Evolutionary conservation across 2,113 vertebrate genomes (phyloP).

Genomic region (Merops nubicus): DNA sequence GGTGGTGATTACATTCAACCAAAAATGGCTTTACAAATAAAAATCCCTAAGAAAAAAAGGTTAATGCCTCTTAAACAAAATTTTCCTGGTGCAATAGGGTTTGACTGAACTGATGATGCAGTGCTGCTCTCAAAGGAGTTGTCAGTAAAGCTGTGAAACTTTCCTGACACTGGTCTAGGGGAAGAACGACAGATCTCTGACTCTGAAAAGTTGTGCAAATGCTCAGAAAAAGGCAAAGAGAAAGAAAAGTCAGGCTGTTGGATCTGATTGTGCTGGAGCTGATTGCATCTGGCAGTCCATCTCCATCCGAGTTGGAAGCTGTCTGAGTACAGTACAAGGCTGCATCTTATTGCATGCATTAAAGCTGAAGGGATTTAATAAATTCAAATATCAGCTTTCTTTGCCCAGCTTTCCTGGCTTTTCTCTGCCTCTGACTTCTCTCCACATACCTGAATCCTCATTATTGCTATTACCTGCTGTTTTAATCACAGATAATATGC

Average conservation of each 20-base stretch:
- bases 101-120: not conserved
- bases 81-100: not conserved
- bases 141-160: not conserved
- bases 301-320: not conserved
- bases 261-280: not conserved
- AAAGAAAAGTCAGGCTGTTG: not conserved
- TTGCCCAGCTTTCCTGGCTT: not conserved
- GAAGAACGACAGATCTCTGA: not conserved
- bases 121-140: not conserved
- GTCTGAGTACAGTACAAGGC: not conserved
- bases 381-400: not conserved
- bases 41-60: not conserved
- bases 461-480: not conserved
- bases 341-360: not conserved
- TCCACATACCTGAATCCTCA: not conserved
- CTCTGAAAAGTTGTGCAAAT: not conserved
- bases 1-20: not conserved
- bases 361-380: not conserved
- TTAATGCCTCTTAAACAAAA: not conserved
- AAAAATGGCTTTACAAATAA: not conserved
- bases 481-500: not conserved
- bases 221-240: not conserved
- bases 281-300: slow-evolving; percentile 8
- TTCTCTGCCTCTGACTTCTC: not conserved
- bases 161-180: not conserved